These are phyloP conservation scores for Camarhynchus parvulus DNA, from an alignment of 2,113 vertebrate genomes.

Conservation along the genomic window DNA sequence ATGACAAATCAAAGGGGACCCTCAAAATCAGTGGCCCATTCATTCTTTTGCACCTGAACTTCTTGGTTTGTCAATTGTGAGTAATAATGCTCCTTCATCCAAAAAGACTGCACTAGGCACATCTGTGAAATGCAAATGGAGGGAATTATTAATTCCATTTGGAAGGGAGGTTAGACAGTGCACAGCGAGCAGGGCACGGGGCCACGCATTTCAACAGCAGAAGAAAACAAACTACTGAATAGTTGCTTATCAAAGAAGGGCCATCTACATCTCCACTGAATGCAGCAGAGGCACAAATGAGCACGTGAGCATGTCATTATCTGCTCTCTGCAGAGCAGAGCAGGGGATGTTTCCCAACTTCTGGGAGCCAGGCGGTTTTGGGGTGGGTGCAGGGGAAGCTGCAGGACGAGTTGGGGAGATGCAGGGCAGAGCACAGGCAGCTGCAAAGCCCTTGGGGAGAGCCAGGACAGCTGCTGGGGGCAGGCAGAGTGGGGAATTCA, in stretches of 20 bases:
- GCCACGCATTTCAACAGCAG: slow-evolving; percentile 38
- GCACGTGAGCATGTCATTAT: background rate
- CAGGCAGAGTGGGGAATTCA: background rate
- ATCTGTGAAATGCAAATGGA: slow-evolving; percentile 57
- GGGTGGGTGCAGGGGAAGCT: background rate
- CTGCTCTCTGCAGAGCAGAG: background rate
- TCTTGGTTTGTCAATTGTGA: slow-evolving; percentile 56
- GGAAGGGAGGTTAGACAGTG: slow-evolving; percentile 41
- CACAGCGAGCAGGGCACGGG: slow-evolving; percentile 9
- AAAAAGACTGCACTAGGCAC: background rate
- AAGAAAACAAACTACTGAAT: slow-evolving; percentile 61
- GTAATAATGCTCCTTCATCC: slow-evolving; percentile 35
- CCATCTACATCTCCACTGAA: background rate
- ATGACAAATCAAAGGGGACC: slow-evolving; percentile 39
- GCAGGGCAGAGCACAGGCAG: background rate
- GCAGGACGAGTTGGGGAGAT: accelerated
- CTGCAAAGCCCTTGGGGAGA: background rate
- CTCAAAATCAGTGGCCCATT: slow-evolving; percentile 67
- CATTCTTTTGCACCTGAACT: slow-evolving; percentile 62
- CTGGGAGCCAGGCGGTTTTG: background rate
- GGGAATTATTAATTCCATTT: slow-evolving; percentile 20
- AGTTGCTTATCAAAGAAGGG: slow-evolving; percentile 44
- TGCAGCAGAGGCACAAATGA: slow-evolving; percentile 5
- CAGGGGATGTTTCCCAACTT: background rate
- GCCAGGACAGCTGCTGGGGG: accelerated